phyloP scores from a whole-genome alignment of 2,888 invertebrate species.

The Steinernema scapterisci region DNA sequence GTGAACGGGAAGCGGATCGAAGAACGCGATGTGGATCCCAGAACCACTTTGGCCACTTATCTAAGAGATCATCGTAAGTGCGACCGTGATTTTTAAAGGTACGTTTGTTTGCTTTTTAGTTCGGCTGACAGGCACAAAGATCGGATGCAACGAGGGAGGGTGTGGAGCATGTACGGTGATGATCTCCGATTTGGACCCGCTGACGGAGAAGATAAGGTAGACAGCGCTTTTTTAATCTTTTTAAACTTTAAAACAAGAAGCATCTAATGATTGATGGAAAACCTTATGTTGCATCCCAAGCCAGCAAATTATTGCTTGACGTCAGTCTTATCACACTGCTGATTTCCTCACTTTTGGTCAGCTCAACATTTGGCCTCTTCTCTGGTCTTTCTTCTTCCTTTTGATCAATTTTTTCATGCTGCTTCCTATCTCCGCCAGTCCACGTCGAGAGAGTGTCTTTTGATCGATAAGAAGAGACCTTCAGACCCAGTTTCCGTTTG shows the following conservation, averaged over 20 bases:
- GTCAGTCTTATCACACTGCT: too few species aligned
- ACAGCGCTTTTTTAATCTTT: too few species aligned
- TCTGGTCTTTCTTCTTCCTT: too few species aligned
- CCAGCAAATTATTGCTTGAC: too few species aligned
- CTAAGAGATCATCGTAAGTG: constrained; percentile 57
- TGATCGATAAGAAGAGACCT: constrained; percentile 6
- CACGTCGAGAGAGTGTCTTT: neutral
- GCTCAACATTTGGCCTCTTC: too few species aligned
- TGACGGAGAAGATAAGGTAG: constrained; percentile 47
- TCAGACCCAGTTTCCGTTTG: constrained; percentile 7
- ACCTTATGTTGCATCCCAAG: too few species aligned
- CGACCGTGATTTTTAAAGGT: neutral
- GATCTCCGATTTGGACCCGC: constrained; percentile 59
- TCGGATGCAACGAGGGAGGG: constrained; percentile 71
- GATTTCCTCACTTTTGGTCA: too few species aligned
- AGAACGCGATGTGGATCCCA: constrained; percentile 57
- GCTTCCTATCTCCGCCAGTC: neutral
- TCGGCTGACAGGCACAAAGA: constrained; percentile 67
- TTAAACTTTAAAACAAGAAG: too few species aligned
- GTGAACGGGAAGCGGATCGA: constrained; percentile 62
- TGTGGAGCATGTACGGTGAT: constrained; percentile 70
- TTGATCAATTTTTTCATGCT: neutral
- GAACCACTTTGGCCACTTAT: constrained; percentile 61
- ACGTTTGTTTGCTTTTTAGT: constrained; percentile 44
- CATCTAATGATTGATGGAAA: too few species aligned